Percentiles rank a stretch among this genome's conserved stretches.
These are phyloP conservation scores for Equus przewalskii DNA, from an alignment of 2,113 vertebrate genomes.

Conservation along the genomic window DNA sequence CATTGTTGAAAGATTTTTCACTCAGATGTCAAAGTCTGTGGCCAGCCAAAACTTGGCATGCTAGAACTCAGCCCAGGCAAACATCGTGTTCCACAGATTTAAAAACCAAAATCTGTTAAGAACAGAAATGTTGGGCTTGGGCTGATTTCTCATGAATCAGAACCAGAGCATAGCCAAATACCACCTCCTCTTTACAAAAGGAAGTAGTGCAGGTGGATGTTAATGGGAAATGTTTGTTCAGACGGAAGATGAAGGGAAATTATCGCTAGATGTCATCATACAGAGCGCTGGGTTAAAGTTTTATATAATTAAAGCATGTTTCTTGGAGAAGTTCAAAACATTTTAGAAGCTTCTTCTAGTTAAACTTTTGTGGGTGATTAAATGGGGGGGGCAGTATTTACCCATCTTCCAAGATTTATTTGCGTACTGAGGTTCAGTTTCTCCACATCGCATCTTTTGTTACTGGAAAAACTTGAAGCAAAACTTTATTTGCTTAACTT, in stretches of 20 bases:
- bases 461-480: constrained; percentile 17
- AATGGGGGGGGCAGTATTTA: neutral
- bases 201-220: constrained; percentile 81
- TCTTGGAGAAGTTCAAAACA: constrained; percentile 49
- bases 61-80: constrained; percentile 85
- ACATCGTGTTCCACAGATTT: constrained; percentile 86
- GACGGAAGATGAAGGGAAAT: constrained; percentile 54
- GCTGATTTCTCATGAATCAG: constrained; percentile 84
- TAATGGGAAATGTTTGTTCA: constrained; percentile 72
- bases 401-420: neutral
- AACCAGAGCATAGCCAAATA: constrained; percentile 81
- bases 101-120: constrained; percentile 87
- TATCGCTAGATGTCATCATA: constrained; percentile 52
- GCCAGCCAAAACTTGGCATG: constrained; percentile 85
- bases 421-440: neutral
- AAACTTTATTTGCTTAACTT: constrained; percentile 43
- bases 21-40: constrained; percentile 85
- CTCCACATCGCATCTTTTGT: neutral
- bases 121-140: constrained; percentile 84
- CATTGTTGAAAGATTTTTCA: constrained; percentile 81
- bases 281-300: constrained; percentile 34
- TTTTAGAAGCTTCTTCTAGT: constrained; percentile 51
- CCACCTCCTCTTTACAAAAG: constrained; percentile 81
- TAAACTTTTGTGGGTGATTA: neutral
- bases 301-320: constrained; percentile 54